Evolutionary conservation across 1,140 invertebrate species (phyloP), one percentile per base, ranked within the genome.

Genomic region (Chrysomallon squamiferum): DNA sequence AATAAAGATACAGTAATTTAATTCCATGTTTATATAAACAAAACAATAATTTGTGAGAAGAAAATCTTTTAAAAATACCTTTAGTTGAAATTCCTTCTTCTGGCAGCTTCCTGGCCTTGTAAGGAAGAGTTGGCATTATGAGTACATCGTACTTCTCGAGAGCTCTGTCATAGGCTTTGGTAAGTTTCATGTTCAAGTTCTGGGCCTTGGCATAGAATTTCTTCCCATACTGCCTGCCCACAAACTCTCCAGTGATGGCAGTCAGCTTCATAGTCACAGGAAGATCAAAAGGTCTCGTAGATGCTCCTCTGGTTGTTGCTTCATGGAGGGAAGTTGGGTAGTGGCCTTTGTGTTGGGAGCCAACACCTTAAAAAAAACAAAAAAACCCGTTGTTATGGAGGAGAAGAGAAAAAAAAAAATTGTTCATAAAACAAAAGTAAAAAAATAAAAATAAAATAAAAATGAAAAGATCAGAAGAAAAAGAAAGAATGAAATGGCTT

Each of bases 101-200:
- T 7, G 74, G 74, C 7, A 80, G 61, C 45, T 69, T 66, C 0
- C 65, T 27, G 33, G 76, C 59, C 43, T 62, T 61, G 35, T 60
- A 71, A 9, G 76, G 68, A 11, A 77, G 20, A 0, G 79, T 81
- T 38, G 79, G 79, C 73, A 78, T 75, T 35, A 78, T 62, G 3
- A 80, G 60, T 35, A 75, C 74, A 50, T 80, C 76, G 67, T 70
- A 75, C 54, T 67, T 68, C 35, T 66, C 43, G 18, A 80, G 54
- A 1, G 67, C 71, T 18, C 66, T 57, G 38, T 78, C 69, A 50
- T 77, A 78, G 3, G 65, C 68, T 45, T 61, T 32, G 9, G 62
- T 64, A 18, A 79, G 35, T n/a, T 59, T 47, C 50, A 59, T 35
- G 22, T 58, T 50, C 30, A 76, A 22, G 64, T 79, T 79, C 43